Evolutionary conservation across 2,113 vertebrate genomes (phyloP).

Genomic region (Edolisoma coerulescens): DNA sequence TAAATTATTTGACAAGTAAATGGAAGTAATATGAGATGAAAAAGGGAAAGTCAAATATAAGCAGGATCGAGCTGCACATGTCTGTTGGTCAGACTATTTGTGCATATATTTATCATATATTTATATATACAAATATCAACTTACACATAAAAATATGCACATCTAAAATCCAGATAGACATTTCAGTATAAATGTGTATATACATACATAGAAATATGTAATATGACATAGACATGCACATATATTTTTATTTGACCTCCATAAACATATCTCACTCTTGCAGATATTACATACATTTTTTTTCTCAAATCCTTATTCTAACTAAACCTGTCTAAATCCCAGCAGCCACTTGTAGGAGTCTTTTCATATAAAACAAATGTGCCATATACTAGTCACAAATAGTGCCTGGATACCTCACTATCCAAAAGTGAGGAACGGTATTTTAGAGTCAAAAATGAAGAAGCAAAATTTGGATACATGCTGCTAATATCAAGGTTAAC

Average conservation of each 20-base stretch:
- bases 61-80: fast-evolving
- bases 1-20: neutral
- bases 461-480: neutral
- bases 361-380: neutral
- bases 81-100: neutral
- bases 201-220: neutral
- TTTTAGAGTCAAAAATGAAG: neutral
- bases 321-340: neutral
- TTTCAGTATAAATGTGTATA: neutral
- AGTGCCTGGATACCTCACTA: neutral
- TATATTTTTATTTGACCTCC: neutral
- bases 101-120: neutral
- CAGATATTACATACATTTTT: neutral
- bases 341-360: neutral
- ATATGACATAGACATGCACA: neutral
- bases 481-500: constrained; percentile 12
- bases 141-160: neutral
- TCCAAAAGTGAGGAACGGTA: neutral
- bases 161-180: neutral
- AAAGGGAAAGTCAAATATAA: neutral
- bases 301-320: neutral
- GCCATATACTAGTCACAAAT: neutral
- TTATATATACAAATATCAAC: neutral
- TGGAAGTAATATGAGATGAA: neutral
- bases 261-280: neutral